These are phyloP conservation scores for Himalopsyche anomala DNA, from an alignment of 2,888 invertebrate genomes.

Conservation along the genomic window DNA sequence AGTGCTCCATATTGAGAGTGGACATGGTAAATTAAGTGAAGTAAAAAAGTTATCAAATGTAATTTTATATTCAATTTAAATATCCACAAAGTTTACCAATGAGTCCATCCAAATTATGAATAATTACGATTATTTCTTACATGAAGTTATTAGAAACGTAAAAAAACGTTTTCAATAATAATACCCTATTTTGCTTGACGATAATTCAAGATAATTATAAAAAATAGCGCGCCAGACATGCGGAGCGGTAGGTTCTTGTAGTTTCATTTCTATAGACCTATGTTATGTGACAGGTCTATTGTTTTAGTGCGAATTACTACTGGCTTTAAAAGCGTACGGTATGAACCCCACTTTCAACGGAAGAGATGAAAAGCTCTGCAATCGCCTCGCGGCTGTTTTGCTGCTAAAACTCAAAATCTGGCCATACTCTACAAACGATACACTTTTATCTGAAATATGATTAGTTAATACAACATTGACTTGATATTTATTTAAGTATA, in stretches of 20 bases:
- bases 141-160: no score
- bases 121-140: no score
- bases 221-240: not conserved
- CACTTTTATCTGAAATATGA: not conserved
- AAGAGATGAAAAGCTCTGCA: not conserved
- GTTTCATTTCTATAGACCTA: conserved; percentile 4
- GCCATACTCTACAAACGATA: not conserved
- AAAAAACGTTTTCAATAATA: no score
- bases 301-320: conserved; percentile 22
- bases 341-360: not conserved
- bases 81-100: no score
- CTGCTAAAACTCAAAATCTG: not conserved
- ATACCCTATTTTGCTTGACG: no score
- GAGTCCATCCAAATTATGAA: no score
- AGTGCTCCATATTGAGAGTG: no score
- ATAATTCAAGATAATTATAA: not conserved
- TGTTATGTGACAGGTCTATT: not conserved
- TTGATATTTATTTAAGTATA: no score
- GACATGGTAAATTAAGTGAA: no score
- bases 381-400: not conserved
- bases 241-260: not conserved
- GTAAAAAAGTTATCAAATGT: no score
- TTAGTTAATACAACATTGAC: no score
- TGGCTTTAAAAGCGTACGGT: not conserved
- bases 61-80: no score